Evolutionary conservation across 1,140 invertebrate species (phyloP).

Genomic region (Anoplophora glabripennis): DNA sequence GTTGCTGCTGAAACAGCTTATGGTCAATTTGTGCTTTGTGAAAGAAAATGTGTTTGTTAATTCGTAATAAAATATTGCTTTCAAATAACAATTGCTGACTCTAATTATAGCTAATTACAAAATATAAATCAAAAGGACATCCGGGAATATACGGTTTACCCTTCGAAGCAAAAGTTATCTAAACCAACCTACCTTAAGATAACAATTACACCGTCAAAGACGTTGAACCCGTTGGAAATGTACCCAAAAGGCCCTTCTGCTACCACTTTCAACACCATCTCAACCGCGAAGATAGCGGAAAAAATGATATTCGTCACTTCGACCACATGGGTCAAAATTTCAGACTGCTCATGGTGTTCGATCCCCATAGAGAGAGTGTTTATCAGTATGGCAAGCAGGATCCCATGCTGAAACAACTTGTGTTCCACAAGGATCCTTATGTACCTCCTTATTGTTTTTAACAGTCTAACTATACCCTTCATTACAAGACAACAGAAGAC

Average conservation of each 20-base stretch:
- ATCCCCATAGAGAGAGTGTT: constrained; percentile 99
- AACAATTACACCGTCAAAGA: constrained; percentile 98
- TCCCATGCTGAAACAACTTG: constrained; percentile 94
- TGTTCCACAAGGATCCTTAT: constrained; percentile 76
- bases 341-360: constrained; percentile 96
- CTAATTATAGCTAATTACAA: too few relatives aligned
- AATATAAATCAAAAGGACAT: too few relatives aligned
- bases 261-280: constrained; percentile 96
- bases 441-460: constrained; percentile 55
- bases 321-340: constrained; percentile 85
- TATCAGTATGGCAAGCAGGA: constrained; percentile 95
- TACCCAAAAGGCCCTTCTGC: constrained; percentile 96
- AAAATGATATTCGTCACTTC: constrained; percentile 98
- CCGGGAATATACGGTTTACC: too few relatives aligned
- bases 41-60: too few relatives aligned
- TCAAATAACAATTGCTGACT: too few relatives aligned
- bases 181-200: constrained; percentile 80
- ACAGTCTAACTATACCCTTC: constrained; percentile 50
- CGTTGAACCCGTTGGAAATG: constrained; percentile 97
- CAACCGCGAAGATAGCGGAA: constrained; percentile 92
- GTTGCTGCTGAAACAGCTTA: too few relatives aligned
- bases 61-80: too few relatives aligned
- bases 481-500: constrained; percentile 52
- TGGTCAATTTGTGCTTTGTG: too few relatives aligned
- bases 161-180: neutral